Conservation (phyloP, 2,888 invertebrate genomes). For the Abrostola triplasia region DNA sequence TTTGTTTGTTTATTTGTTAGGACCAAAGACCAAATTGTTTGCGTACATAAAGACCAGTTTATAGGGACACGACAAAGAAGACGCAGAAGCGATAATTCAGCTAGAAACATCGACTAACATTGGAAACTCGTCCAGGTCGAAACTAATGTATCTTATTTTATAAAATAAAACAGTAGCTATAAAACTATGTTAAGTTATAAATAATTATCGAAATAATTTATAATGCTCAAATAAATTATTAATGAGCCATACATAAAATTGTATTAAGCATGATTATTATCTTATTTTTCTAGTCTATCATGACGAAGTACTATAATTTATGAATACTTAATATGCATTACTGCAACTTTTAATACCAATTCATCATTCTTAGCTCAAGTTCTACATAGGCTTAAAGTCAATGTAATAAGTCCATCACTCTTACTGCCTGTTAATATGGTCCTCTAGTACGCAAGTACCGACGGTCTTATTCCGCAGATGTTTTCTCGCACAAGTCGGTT, state of each 20-base stretch:
- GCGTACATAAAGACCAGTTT: neutral
- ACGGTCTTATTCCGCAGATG: slow-evolving; percentile 1
- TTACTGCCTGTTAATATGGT: neutral
- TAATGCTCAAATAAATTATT: slow-evolving; percentile 16
- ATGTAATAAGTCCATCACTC: slow-evolving; percentile 4
- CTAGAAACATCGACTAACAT: no score
- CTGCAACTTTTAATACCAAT: slow-evolving; percentile 37
- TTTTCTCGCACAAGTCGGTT: neutral
- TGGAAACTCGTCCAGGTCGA: neutral
- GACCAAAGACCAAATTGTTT: neutral
- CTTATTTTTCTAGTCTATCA: slow-evolving; percentile 37
- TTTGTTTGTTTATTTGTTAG: no score
- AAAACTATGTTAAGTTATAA: slow-evolving; percentile 6
- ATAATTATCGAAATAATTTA: slow-evolving; percentile 17
- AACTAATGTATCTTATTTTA: neutral
- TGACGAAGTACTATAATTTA: slow-evolving; percentile 34
- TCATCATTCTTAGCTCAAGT: slow-evolving; percentile 36
- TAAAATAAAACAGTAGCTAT: slow-evolving; percentile 6
- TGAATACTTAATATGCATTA: slow-evolving; percentile 35
- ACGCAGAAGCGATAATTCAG: no score
- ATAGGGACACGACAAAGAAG: neutral
- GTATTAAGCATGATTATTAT: slow-evolving; percentile 30
- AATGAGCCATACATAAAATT: slow-evolving; percentile 14
- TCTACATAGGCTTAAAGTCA: slow-evolving; percentile 3
- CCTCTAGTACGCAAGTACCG: neutral